Evolutionary conservation across 2,113 vertebrate species (phyloP).

Genomic region (human): GRCh38 chr20:15073001-15073500

Average conservation of each 20-base stretch:
- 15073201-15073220: not conserved
- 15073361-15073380: not conserved
- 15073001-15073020: not conserved
- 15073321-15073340: not conserved
- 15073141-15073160: not conserved
- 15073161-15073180: not conserved
- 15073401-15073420: not conserved
- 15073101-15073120: not conserved
- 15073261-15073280: not conserved
- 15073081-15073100: not conserved
- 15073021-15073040: not conserved
- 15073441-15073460: constrained; percentile 11
- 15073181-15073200: not conserved
- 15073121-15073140: not conserved
- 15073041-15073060: not conserved
- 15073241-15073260: not conserved
- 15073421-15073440: not conserved
- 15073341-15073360: constrained; percentile 10
- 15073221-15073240: not conserved
- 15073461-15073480: not conserved
- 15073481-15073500: not conserved
- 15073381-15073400: constrained; percentile 36
- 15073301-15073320: not conserved
- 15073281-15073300: constrained; percentile 26
- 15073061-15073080: not conserved